A percentile compares a stretch with the other conserved stretches of the same genome.
Conservation (phyloP, 2,113 vertebrate species). For the Melanostigma gelatinosum region DNA sequence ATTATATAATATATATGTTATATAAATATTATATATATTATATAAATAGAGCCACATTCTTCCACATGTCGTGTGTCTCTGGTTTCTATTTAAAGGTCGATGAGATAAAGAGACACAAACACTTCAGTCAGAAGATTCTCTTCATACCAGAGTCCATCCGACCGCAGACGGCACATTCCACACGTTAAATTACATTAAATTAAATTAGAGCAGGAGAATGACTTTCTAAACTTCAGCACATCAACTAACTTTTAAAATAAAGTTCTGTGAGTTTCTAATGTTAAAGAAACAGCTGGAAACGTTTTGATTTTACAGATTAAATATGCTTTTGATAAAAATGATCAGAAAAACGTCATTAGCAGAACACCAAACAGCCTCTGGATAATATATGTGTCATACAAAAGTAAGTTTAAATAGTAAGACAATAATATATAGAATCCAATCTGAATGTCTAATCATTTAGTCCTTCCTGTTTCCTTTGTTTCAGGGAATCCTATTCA, state of each 20-base stretch:
- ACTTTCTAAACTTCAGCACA: neutral
- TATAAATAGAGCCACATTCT: no score
- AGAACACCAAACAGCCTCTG: neutral
- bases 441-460: no score
- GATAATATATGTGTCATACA: neutral
- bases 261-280: neutral
- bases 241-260: neutral
- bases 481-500: neutral
- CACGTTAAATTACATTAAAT: no score
- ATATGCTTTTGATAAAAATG: neutral
- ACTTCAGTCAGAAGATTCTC: conserved; percentile 8
- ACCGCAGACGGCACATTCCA: no score
- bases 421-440: no score
- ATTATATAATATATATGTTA: no score
- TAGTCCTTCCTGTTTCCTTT: no score
- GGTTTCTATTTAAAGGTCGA: conserved; percentile 51
- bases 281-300: neutral
- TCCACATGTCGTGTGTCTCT: neutral
- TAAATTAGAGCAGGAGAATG: neutral
- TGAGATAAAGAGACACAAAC: conserved; percentile 54
- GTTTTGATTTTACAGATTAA: neutral
- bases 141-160: neutral
- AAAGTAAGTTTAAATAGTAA: no score
- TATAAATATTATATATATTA: no score
- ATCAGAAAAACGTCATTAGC: neutral